Percentiles rank a stretch among this genome's conserved stretches.
These are phyloP conservation scores for Adineta ricciae DNA, from an alignment of 2,888 invertebrate species.

Conservation along the genomic window DNA sequence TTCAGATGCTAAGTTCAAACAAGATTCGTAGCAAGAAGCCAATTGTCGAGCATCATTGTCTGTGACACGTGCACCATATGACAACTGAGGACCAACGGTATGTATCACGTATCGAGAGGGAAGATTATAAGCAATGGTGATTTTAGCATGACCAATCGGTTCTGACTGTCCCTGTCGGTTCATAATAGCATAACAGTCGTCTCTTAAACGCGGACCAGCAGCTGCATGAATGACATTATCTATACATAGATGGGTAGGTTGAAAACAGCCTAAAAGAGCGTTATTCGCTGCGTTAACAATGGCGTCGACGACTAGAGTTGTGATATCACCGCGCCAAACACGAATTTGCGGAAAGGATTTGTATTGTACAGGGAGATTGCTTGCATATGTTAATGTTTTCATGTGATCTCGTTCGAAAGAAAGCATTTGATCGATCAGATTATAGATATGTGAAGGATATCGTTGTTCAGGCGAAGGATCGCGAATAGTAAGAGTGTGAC, in stretches of 20 bases:
- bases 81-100: conserved; percentile 59
- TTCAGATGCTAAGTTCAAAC: conserved; percentile 19
- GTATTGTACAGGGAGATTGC: not conserved
- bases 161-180: conserved; percentile 50
- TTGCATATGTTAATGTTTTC: not conserved
- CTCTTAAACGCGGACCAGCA: conserved; percentile 60
- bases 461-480: not conserved
- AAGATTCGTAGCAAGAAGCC: not conserved
- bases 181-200: conserved; percentile 62
- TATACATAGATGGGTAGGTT: conserved; percentile 63
- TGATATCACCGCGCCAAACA: conserved; percentile 54
- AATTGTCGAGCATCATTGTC: conserved; percentile 17
- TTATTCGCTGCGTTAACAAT: conserved; percentile 83
- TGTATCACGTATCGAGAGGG: conserved; percentile 77
- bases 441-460: not conserved
- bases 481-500: not conserved
- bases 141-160: conserved; percentile 73
- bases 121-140: conserved; percentile 73
- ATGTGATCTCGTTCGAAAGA: not conserved
- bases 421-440: not conserved
- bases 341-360: not conserved
- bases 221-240: conserved; percentile 78
- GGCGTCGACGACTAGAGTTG: conserved; percentile 69
- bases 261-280: conserved; percentile 59
- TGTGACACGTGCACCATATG: conserved; percentile 32